These are phyloP conservation scores for Lysiphlebus fabarum DNA, from an alignment of 1,140 invertebrate genomes.

Conservation along the genomic window DNA sequence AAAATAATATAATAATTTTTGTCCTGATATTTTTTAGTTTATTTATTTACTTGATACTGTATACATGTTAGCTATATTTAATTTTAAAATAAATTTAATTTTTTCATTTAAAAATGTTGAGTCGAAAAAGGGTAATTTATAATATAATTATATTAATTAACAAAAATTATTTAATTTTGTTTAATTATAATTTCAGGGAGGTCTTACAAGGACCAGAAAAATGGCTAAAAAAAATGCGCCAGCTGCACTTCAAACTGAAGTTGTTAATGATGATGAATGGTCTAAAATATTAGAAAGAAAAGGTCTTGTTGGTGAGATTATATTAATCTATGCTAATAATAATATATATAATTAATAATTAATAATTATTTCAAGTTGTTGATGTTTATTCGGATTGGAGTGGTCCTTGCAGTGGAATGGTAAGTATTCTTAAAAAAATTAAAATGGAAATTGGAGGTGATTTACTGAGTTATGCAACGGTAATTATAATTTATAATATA, in stretches of 20 bases:
- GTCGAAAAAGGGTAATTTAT: constrained; percentile 37
- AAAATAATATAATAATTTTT: no score
- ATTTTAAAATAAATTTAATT: not conserved
- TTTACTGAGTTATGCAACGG: constrained; percentile 73
- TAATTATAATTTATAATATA: constrained; percentile 49
- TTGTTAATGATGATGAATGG: constrained; percentile 86
- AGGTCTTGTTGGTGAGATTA: constrained; percentile 71
- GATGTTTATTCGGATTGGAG: constrained; percentile 93
- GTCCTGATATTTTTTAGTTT: not conserved
- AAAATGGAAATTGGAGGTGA: constrained; percentile 87
- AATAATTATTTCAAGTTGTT: constrained; percentile 62
- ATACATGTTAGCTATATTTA: not conserved
- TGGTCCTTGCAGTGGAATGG: constrained; percentile 83
- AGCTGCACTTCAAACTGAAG: constrained; percentile 73
- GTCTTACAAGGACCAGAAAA: constrained; percentile 35
- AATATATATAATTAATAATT: not conserved
- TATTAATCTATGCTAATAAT: no score
- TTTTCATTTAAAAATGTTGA: constrained; percentile 34
- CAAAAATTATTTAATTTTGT: constrained; percentile 10
- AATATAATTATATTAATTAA: not conserved
- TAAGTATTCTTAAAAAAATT: constrained; percentile 81
- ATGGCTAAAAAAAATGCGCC: constrained; percentile 71
- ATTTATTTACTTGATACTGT: not conserved
- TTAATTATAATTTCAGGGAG: constrained; percentile 30
- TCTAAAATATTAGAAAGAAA: constrained; percentile 72